Base-by-base conservation (phyloP, 2,113 vertebrate genomes). In the Lichenostomus cassidix region DNA sequence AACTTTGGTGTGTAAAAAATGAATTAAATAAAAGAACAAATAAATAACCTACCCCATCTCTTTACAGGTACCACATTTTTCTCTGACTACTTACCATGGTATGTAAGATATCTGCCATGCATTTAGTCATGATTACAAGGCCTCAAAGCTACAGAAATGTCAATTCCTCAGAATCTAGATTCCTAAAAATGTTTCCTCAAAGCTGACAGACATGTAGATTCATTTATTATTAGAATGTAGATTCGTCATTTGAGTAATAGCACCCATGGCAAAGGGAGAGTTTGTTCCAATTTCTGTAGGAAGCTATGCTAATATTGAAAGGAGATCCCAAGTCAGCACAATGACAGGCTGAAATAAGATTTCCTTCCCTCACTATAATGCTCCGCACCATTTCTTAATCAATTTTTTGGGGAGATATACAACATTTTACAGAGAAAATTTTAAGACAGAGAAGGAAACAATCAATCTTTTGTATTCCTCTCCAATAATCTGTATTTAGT, bases 361-460 rank as follows among this genome's bases (percentile, higher is more conserved):
- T 73, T 82, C 7, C 16, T 77, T 71, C 37, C 49, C 13, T 69
- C 2, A 0, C 12, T 55, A 10, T 39, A 87, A 74, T 6, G 14
- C 19, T 74, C 28, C 75, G 10, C 13, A 41, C 4, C 12, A 47
- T 47, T 80, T 90, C 37, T 63, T 35, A 67, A 53, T 55, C 0
- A 0, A 0, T 52, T n/a, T 46, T 60, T 70, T 67, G 7, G 21
- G 28, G 11, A 8, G 8, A 50, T n/a, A 31, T 23, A 8, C n/a
- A 77, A 44, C 21, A 42, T 56, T 73, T 73, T 31, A 44, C 31
- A 69, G n/a, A 65, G 35, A 80, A 76, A 53, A 3, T 27, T 73
- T n/a, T 25, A 80, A 56, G 42, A 15, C 15, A 86, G 17, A 56
- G 27, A 49, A 87, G 29, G 18, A 83, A 50, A 78, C 1, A 41